Conservation (phyloP, 2,113 vertebrate genomes). For the Oncorhynchus nerka region DNA sequence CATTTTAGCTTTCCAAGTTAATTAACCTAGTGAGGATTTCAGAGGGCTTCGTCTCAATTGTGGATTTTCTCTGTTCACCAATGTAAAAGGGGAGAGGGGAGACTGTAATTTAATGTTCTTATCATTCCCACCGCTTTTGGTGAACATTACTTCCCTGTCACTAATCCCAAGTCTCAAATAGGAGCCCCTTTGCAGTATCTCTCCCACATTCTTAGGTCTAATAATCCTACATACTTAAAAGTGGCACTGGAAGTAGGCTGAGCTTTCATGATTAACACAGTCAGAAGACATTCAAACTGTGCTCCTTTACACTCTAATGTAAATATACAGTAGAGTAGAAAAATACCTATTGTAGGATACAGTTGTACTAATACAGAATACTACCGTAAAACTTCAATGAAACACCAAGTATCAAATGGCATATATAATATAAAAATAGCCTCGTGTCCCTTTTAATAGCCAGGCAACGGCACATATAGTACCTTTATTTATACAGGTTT, state of each 20-base stretch:
- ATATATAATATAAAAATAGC: no score
- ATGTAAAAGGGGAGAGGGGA: constrained; percentile 18
- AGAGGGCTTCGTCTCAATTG: constrained; percentile 17
- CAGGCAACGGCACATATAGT: no score
- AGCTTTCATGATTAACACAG: constrained; percentile 58
- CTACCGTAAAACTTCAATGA: no score
- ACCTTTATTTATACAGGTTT: no score
- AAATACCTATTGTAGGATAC: no score
- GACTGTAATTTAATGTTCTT: constrained; percentile 42
- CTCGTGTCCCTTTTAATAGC: no score
- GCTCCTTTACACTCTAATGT: not conserved
- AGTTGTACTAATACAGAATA: no score
- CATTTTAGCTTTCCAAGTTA: constrained; percentile 36
- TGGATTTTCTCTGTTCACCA: constrained; percentile 55
- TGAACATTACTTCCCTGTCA: constrained; percentile 47
- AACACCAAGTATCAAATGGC: no score
- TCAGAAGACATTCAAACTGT: not conserved
- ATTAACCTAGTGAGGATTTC: constrained; percentile 51
- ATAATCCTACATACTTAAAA: constrained; percentile 6
- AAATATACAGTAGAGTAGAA: no score
- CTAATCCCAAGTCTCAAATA: constrained; percentile 5
- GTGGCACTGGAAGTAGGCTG: constrained; percentile 21
- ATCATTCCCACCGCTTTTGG: constrained; percentile 51
- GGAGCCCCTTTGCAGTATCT: constrained; percentile 10
- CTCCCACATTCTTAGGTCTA: not conserved